Conservation (phyloP, 2,113 vertebrate genomes). For the Phocoena phocoena region DNA sequence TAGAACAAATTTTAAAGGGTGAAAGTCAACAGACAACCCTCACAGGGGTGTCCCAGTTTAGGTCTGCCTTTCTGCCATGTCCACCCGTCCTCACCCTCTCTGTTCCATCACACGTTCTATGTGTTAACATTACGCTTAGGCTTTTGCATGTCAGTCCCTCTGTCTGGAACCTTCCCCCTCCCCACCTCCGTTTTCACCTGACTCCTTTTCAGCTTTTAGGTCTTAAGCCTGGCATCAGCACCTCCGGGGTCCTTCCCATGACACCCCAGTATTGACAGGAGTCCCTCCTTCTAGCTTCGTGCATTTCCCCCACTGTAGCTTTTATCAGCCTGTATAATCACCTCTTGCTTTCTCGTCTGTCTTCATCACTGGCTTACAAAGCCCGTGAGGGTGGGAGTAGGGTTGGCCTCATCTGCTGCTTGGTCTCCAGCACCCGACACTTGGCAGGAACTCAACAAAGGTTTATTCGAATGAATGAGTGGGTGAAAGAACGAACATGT, state of each 20-base stretch:
- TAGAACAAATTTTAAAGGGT: not conserved
- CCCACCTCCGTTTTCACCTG: not conserved
- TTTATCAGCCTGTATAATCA: not conserved
- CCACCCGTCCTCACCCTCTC: not conserved
- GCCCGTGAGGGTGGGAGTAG: not conserved
- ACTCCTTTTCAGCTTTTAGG: not conserved
- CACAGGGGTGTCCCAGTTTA: accelerated
- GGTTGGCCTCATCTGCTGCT: not conserved
- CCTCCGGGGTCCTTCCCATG: not conserved
- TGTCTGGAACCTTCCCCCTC: not conserved
- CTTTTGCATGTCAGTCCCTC: not conserved
- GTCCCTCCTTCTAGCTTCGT: not conserved
- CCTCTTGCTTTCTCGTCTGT: not conserved
- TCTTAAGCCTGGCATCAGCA: not conserved
- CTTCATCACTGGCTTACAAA: not conserved
- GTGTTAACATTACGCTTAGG: accelerated
- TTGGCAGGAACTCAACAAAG: not conserved
- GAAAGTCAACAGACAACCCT: not conserved
- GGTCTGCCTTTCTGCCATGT: too few species aligned
- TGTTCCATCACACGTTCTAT: accelerated
- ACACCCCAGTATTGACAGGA: not conserved
- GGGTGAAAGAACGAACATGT: not conserved
- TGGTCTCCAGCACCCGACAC: not conserved
- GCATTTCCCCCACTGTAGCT: not conserved
- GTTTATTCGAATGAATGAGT: not conserved